Evolutionary conservation across 2,113 vertebrate genomes (phyloP).

Genomic region (Elaphurus davidianus): DNA sequence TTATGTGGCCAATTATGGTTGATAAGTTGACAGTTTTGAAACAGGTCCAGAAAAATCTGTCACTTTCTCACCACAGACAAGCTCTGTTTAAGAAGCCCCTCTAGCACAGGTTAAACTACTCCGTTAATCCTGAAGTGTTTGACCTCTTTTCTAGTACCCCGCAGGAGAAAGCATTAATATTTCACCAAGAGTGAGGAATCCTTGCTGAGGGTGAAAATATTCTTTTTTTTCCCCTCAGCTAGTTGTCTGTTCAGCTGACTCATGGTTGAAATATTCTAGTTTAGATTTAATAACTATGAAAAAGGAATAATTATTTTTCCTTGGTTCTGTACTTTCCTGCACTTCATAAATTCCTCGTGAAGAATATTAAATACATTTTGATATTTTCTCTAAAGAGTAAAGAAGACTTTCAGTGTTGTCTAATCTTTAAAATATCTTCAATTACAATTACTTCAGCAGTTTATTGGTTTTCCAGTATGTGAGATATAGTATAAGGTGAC

Average conservation of each 20-base stretch:
- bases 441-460: not conserved
- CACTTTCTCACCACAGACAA: conserved; percentile 15
- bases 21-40: conserved; percentile 38
- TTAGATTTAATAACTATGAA: not conserved
- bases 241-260: not conserved
- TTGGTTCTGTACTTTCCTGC: not conserved
- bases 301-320: not conserved
- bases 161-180: conserved; percentile 63
- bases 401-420: not conserved
- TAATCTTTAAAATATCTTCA: not conserved
- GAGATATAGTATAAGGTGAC: not conserved
- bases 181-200: conserved; percentile 58
- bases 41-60: conserved; percentile 23
- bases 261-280: not conserved
- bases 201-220: conserved; percentile 46
- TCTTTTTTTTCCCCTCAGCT: not conserved
- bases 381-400: not conserved
- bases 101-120: conserved; percentile 56
- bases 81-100: conserved; percentile 58
- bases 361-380: not conserved
- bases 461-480: not conserved
- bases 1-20: conserved; percentile 14
- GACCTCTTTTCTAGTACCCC: conserved; percentile 60
- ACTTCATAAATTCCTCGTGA: not conserved
- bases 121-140: conserved; percentile 58